phyloP scores from a whole-genome alignment of 2,797 vertebrate genomes.

The Acrocephalus scirpaceus region DNA sequence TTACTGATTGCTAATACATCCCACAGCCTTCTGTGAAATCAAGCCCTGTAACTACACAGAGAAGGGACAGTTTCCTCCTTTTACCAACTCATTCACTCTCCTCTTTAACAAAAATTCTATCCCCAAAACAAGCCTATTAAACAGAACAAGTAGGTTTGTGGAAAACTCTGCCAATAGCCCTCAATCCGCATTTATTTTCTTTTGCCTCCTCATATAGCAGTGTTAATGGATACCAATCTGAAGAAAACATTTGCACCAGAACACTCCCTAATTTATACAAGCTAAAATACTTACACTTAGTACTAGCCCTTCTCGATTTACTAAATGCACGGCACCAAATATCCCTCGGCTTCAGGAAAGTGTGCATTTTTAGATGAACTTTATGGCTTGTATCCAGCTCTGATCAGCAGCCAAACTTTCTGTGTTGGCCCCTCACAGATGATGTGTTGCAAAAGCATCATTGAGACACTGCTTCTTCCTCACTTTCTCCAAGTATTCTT shows the following conservation, averaged over 20 bases:
- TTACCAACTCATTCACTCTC: not conserved
- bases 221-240: not conserved
- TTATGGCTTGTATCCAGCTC: constrained; percentile 35
- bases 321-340: not conserved
- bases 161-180: not conserved
- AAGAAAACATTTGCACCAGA: not conserved
- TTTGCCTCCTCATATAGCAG: not conserved
- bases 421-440: constrained; percentile 29
- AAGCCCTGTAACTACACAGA: not conserved
- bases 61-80: not conserved
- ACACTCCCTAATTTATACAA: not conserved
- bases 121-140: not conserved
- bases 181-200: not conserved
- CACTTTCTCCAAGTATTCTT: constrained; percentile 48
- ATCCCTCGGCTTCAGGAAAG: constrained; percentile 10
- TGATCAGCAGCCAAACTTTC: constrained; percentile 19
- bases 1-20: not conserved
- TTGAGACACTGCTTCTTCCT: not conserved
- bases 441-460: not conserved
- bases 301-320: not conserved
- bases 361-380: constrained; percentile 44
- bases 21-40: not conserved
- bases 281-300: not conserved
- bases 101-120: not conserved
- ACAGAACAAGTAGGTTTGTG: not conserved